Evolutionary conservation across 2,888 invertebrate genomes (phyloP), one percentile per base, ranked within the genome.

Genomic region (Congeria kusceri): DNA sequence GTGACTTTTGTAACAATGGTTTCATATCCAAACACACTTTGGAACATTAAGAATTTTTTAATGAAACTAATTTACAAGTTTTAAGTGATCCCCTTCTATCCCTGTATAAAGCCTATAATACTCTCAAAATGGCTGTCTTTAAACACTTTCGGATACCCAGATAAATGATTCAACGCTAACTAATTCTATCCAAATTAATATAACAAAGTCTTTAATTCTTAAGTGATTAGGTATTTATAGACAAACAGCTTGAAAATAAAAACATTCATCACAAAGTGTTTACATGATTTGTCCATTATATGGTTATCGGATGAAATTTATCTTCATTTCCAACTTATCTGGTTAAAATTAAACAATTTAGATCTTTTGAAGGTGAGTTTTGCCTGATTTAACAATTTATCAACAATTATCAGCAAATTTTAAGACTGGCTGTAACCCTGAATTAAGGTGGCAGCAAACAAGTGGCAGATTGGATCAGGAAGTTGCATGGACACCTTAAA

Each of bases 301-400:
- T 71, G 75, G 72, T 80, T 83, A 83, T 83, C 83, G 68, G 71
- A 70, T 57, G 73, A 75, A 80, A 83, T 83, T 83, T 83, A 83
- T 83, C 83, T 83, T 83, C 80, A 83, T 83, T 83, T 77, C 71
- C 63, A 68, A 83, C 80, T 83, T 83, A 83, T 83, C 83, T 83
- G 77, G 69, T 78, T 83, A 65, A 83, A 83, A 83, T 83, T 83
- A 83, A 83, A 83, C 83, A 83, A 83, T 83, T 83, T 83, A 78
- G 80, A 83, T 76, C 80, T 80, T 78, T 78, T 78, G 78, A 83
- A 80, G 78, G 71, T 77, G 74, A 32, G 76, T 78, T 78, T 80
- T 78, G 83, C 75, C 83, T 80, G 83, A 83, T 80, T 83, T 83
- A 78, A 73, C 83, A 77, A 83, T 83, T 83, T 83, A 83, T 83